A percentile compares a stretch with the other conserved stretches of the same genome.
These are phyloP conservation scores for Pteria penguin DNA, from an alignment of 2,888 invertebrate genomes.

Conservation along the genomic window DNA sequence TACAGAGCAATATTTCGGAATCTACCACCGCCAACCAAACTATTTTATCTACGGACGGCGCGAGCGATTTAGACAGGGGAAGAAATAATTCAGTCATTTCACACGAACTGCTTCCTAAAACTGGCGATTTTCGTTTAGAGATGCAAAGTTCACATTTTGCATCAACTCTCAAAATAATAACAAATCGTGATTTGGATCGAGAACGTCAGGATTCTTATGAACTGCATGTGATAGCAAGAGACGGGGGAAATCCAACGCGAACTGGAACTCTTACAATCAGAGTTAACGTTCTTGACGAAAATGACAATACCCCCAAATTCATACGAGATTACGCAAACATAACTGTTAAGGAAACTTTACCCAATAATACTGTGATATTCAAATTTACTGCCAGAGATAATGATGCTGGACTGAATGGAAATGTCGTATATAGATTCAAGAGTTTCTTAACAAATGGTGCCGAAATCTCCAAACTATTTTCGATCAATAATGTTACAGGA, in stretches of 20 bases:
- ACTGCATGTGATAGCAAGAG: slow-evolving; percentile 53
- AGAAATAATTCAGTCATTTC: slow-evolving; percentile 50
- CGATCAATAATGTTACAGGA: slow-evolving; percentile 30
- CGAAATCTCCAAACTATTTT: slow-evolving; percentile 41
- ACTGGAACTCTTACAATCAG: slow-evolving; percentile 57
- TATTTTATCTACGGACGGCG: slow-evolving; percentile 41
- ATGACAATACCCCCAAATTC: slow-evolving; percentile 60
- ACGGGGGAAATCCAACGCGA: slow-evolving; percentile 51
- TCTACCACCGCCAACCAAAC: slow-evolving; percentile 39
- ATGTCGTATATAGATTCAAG: slow-evolving; percentile 80
- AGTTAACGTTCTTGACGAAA: slow-evolving; percentile 58
- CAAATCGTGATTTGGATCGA: slow-evolving; percentile 50
- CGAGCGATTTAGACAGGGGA: slow-evolving; percentile 55
- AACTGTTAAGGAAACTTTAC: slow-evolving; percentile 54
- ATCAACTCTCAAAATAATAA: slow-evolving; percentile 38
- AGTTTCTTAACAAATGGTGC: slow-evolving; percentile 38
- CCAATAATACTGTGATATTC: slow-evolving; percentile 55
- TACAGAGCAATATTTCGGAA: slow-evolving; percentile 50
- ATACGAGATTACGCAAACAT: slow-evolving; percentile 42
- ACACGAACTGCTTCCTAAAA: slow-evolving; percentile 45
- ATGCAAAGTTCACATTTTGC: slow-evolving; percentile 26
- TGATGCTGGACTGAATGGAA: slow-evolving; percentile 89
- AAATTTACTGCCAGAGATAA: slow-evolving; percentile 89
- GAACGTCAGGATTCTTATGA: slow-evolving; percentile 44
- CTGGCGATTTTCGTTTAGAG: slow-evolving; percentile 15